phyloP scores from a whole-genome alignment of 2,797 vertebrate genomes.

The Silurus aristotelis region DNA sequence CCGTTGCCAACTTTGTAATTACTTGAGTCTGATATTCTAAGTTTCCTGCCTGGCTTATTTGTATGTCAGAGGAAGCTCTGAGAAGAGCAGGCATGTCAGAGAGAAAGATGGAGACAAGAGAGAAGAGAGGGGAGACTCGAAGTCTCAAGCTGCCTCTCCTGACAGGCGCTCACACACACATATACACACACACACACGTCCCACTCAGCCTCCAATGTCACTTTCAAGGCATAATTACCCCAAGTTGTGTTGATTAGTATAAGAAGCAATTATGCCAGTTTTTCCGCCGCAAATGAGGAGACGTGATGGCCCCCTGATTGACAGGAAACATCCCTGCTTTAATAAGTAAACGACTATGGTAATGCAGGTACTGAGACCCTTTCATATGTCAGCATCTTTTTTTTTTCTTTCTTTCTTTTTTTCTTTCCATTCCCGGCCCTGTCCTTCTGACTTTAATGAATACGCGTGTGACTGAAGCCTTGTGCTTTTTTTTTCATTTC shows the following conservation, averaged over 20 bases:
- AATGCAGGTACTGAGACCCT: constrained; percentile 81
- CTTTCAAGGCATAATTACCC: constrained; percentile 86
- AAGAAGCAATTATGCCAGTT: constrained; percentile 84
- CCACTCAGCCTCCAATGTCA: constrained; percentile 79
- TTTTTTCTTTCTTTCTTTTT: constrained; percentile 25
- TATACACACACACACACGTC: constrained; percentile 50
- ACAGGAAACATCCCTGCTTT: constrained; percentile 82
- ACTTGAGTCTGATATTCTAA: constrained; percentile 73
- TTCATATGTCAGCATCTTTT: constrained; percentile 82
- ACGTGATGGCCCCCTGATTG: constrained; percentile 81
- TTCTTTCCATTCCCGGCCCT: constrained; percentile 59
- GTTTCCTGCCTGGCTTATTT: constrained; percentile 72
- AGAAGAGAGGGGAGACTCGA: constrained; percentile 71
- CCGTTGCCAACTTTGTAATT: constrained; percentile 77
- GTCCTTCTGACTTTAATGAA: constrained; percentile 78
- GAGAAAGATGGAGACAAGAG: constrained; percentile 58
- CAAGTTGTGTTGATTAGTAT: constrained; percentile 86
- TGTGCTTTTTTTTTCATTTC: neutral
- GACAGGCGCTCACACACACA: constrained; percentile 63
- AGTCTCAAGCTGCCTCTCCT: constrained; percentile 76
- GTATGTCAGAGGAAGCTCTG: constrained; percentile 72
- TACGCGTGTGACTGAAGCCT: constrained; percentile 69
- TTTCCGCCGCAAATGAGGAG: constrained; percentile 79
- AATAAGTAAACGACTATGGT: constrained; percentile 86
- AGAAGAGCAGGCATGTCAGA: constrained; percentile 54